Base-by-base conservation (phyloP, 2,113 vertebrate species). In the Callorhinus ursinus region DNA sequence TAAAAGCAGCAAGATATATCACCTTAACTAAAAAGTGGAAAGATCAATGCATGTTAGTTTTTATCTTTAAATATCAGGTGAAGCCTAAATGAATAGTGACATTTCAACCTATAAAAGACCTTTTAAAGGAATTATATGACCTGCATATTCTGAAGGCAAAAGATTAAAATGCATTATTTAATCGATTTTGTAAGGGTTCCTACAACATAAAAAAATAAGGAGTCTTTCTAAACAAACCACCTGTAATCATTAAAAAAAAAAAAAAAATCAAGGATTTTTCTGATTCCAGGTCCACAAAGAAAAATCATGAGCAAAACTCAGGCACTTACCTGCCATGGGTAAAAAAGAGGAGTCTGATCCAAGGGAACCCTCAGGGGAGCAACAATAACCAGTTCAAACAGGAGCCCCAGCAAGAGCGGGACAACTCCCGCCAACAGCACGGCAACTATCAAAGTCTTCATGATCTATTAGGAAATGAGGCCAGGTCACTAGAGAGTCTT, bases 291-390 rank as follows among this genome's bases (percentile, higher is more conserved):
- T 57, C 33, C 51, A 36, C 31, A 63, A 61, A 69, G 49, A 85
- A 85, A 31, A 16, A 82, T 3, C 46, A 71, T 2, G 7, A 90
- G n/a, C 28, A 74, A 57, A 85, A 98, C 31, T 88, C 1, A 90
- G 2, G 1, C 46, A 98, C 98, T 96, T 97, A 99, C 99, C 99
- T 99, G 99, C 99, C 99, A 99, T 14, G 99, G 99, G 98, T 99
- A 99, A 98, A 99, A 99, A 59, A 99, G 99, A 33, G 99, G 99
- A 0, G 99, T 99, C 98, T 99, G 99, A 98, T 99, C 99, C 97
- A 99, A 98, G 63, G 99, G 99, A 72, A 99, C 99, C 92, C 99
- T 98, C 93, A 99, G 98, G 28, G 99, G 99, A 65, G 99, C 99
- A 15, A 99, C 99, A 1, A 99, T 99, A 63, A 99, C 99, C 93